phyloP scores from a whole-genome alignment of 2,888 invertebrate genomes.

The Dolichomitus sp. region DNA sequence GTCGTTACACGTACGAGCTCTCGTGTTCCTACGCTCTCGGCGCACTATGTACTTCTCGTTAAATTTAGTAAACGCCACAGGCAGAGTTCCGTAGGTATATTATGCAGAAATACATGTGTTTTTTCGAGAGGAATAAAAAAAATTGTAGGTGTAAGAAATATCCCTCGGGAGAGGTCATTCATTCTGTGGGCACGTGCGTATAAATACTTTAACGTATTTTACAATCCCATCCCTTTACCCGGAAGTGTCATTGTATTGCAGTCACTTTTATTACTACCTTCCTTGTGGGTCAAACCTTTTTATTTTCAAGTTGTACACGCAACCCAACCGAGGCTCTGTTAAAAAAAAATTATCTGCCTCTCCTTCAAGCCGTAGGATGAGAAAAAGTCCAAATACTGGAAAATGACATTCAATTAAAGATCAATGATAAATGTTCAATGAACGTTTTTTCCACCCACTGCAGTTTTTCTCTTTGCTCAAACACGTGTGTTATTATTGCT shows the following conservation, averaged over 20 bases:
- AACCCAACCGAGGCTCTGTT: not conserved
- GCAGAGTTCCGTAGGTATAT: slow-evolving; percentile 16
- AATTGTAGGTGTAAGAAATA: slow-evolving; percentile 4
- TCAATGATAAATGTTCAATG: not conserved
- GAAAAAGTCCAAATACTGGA: not conserved
- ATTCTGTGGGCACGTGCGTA: not conserved
- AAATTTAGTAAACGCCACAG: slow-evolving; percentile 58
- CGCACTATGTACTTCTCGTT: slow-evolving; percentile 50
- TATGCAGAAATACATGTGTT: slow-evolving; percentile 12
- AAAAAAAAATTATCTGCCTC: not conserved
- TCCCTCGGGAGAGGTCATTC: not conserved
- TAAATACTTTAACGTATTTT: slow-evolving; percentile 33
- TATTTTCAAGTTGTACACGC: not conserved
- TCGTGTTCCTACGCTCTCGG: slow-evolving; percentile 5
- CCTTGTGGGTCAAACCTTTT: slow-evolving; percentile 25
- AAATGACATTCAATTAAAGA: not conserved
- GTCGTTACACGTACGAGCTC: slow-evolving; percentile 72
- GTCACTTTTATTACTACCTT: slow-evolving; percentile 19
- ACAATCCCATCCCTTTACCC: slow-evolving; percentile 13
- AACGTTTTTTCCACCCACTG: not conserved
- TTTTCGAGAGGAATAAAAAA: slow-evolving; percentile 22
- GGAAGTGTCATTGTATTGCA: slow-evolving; percentile 44
- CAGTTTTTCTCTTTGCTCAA: slow-evolving; percentile 24
- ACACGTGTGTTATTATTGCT: slow-evolving; percentile 40
- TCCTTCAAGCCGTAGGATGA: not conserved